Evolutionary conservation across 2,113 vertebrate species (phyloP), one percentile per base, ranked within the genome.

Genomic region (Podarcis cretensis): DNA sequence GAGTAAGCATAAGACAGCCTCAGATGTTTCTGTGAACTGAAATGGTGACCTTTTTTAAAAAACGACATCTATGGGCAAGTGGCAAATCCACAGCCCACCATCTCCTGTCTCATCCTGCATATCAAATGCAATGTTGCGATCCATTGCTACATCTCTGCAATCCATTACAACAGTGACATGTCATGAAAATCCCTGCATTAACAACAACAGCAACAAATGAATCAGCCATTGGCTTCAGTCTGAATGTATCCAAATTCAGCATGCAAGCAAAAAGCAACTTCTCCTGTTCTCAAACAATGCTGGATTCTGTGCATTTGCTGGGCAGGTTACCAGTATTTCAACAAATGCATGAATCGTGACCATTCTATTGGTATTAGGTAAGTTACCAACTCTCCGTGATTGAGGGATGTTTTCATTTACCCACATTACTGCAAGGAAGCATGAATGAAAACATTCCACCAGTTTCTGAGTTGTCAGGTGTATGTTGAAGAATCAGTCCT

Each of bases 401-500:
- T 9, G 71, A 37, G 13, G n/a, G 3, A 40, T 37, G 25, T 85
- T 85, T 57, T 35, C 40, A n/a, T 40, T 21, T n/a, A 16, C 68
- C 40, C n/a, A 4, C 25, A 18, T 65, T 30, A 3, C 30, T 69
- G 3, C n/a, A 57, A 57, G 18, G 8, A 68, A 25, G 65, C 27
- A 83, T 40, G 37, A 40, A 69, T 68, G 10, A n/a, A 71, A 73
- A 32, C 9, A 73, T 32, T 73, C n/a, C n/a, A 74, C 2, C n/a
- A 25, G 21, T 2, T 74, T 74, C 3, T 35, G 21, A 59, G n/a
- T 35, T 8, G 7, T 54, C 16, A 54, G 66, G 10, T 54, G 21
- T 23, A 16, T 30, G 10, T 63, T 0, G 0, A 1, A 14, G 6
- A 35, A 59, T 2, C 1, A 0, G 0, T 3, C 21, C 54, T 30